Percentiles rank a stretch among this genome's conserved stretches.
Evolutionary conservation across 2,797 vertebrate species (phyloP).

Genomic region (Etheostoma perlongum): DNA sequence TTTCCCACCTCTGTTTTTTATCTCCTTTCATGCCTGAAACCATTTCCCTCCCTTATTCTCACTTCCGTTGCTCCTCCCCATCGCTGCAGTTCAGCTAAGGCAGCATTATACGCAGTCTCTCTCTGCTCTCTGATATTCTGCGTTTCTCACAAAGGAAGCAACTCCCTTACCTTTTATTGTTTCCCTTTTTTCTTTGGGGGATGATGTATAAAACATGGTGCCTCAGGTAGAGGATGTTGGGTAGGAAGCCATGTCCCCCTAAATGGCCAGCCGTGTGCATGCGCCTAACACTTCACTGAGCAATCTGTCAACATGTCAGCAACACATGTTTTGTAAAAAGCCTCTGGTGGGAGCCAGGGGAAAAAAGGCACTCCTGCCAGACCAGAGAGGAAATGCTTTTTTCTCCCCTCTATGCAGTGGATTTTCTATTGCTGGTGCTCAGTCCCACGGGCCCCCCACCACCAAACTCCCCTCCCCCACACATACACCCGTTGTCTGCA

Average conservation of each 20-base stretch:
- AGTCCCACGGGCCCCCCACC: slow-evolving; percentile 84
- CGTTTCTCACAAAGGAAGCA: slow-evolving; percentile 79
- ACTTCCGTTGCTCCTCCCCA: slow-evolving; percentile 79
- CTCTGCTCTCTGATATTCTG: slow-evolving; percentile 74
- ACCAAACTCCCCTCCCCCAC: slow-evolving; percentile 87
- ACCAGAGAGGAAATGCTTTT: slow-evolving; percentile 99
- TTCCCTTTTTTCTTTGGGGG: slow-evolving; percentile 81
- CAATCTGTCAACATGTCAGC: slow-evolving; percentile 99
- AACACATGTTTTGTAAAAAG: slow-evolving; percentile 99
- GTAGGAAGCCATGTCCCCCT: slow-evolving; percentile 99
- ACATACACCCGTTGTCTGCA: slow-evolving; percentile 96
- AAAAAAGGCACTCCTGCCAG: slow-evolving; percentile 95
- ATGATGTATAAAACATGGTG: slow-evolving; percentile 99
- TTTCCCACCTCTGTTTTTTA: slow-evolving; percentile 60
- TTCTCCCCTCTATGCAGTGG: slow-evolving; percentile 92
- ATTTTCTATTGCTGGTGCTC: slow-evolving; percentile 99
- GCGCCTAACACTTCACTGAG: slow-evolving; percentile 99
- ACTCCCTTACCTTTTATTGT: slow-evolving; percentile 83
- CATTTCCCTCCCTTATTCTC: slow-evolving; percentile 66
- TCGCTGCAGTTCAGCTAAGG: slow-evolving; percentile 78
- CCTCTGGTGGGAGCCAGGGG: slow-evolving; percentile 99
- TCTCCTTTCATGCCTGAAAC: slow-evolving; percentile 73
- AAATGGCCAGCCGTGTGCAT: slow-evolving; percentile 99
- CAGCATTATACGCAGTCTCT: slow-evolving; percentile 74
- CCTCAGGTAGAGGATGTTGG: slow-evolving; percentile 99